Percentiles rank a stretch among this genome's conserved stretches.
Evolutionary conservation across 1,140 invertebrate species (phyloP).

Genomic region (Aplysia californica): DNA sequence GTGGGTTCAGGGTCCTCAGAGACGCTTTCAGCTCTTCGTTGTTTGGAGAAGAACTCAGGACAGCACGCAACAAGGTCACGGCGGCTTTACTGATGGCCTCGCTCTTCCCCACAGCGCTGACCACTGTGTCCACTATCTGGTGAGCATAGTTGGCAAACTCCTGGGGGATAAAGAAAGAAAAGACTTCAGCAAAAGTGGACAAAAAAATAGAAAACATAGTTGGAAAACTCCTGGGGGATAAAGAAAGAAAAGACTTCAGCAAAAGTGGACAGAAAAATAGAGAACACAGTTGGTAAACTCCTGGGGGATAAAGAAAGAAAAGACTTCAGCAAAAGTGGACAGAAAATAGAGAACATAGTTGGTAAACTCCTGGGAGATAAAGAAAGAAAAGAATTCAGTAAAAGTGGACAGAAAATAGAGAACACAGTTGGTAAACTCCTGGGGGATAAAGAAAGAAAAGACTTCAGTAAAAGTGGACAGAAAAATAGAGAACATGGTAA

Average conservation of each 20-base stretch:
- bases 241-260: background rate
- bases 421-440: background rate
- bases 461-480: too few species aligned
- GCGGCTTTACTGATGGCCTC: background rate
- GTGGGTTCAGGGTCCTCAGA: slow-evolving; percentile 7
- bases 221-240: background rate
- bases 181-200: background rate
- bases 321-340: background rate
- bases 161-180: slow-evolving; percentile 2
- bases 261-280: background rate
- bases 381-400: background rate
- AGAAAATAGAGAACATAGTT: background rate
- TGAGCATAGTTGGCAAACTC: slow-evolving; percentile 9
- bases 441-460: background rate
- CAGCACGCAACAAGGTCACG: background rate
- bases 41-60: background rate
- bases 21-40: background rate
- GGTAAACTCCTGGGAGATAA: background rate
- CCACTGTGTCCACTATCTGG: slow-evolving; percentile 13
- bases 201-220: background rate
- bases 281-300: background rate
- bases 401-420: background rate
- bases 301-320: background rate
- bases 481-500: too few species aligned
- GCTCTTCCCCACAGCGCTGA: background rate